Percentiles rank a stretch among this genome's conserved stretches.
phyloP scores from a whole-genome alignment of 2,888 invertebrate species.

The Hydroisotoma schaefferi region DNA sequence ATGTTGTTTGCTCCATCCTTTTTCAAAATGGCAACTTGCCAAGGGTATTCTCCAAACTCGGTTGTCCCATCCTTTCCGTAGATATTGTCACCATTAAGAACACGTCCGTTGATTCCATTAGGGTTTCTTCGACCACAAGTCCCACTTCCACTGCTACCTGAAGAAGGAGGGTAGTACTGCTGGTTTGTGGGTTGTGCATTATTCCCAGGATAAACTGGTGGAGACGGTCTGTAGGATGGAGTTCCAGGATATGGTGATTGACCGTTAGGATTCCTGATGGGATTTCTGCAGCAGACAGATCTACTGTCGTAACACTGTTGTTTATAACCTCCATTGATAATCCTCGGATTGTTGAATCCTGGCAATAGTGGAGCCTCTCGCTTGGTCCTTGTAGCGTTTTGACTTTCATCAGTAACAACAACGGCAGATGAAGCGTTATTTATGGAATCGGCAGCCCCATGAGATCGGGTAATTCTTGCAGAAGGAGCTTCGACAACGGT shows the following conservation, averaged over 20 bases:
- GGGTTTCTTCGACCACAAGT: constrained; percentile 79
- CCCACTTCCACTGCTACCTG: constrained; percentile 1
- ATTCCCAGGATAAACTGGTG: not conserved
- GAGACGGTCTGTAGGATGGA: not conserved
- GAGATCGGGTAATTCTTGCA: constrained; percentile 16
- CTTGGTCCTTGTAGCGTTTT: constrained; percentile 9
- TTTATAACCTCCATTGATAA: constrained; percentile 27
- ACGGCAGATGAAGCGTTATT: not conserved
- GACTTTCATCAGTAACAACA: not conserved
- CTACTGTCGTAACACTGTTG: constrained; percentile 17
- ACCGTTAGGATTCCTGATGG: constrained; percentile 9
- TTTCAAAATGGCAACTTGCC: constrained; percentile 91
- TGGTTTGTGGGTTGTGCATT: not conserved
- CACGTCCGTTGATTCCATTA: constrained; percentile 83
- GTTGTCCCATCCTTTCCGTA: constrained; percentile 89
- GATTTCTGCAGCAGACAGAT: constrained; percentile 42
- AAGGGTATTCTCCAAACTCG: constrained; percentile 83
- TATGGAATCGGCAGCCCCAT: not conserved
- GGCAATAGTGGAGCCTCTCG: constrained; percentile 27
- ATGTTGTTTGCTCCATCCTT: constrained; percentile 90
- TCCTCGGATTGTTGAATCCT: constrained; percentile 1
- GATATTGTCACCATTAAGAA: constrained; percentile 62
- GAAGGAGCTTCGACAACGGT: constrained; percentile 61
- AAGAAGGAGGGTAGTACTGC: not conserved
- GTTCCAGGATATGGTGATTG: not conserved